phyloP scores from a whole-genome alignment of 2,888 invertebrate genomes.

The Hirtodrosophila cameraria region DNA sequence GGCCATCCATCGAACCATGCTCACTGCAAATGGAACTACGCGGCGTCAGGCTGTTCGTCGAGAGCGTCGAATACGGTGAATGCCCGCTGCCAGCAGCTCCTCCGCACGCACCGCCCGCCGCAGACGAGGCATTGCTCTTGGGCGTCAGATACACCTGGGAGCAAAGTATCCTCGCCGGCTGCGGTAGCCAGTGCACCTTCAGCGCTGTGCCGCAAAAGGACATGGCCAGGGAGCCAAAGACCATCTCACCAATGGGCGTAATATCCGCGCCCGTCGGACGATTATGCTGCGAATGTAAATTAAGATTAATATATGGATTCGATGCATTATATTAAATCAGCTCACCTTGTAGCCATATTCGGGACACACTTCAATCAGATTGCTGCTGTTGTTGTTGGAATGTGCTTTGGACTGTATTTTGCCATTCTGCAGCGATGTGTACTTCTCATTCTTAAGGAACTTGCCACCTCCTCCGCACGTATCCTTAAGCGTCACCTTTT shows the following conservation, averaged over 20 bases:
- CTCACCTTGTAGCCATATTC: conserved; percentile 88
- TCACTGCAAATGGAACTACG: conserved; percentile 83
- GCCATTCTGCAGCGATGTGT: conserved; percentile 59
- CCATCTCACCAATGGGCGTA: conserved; percentile 93
- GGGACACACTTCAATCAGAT: conserved; percentile 87
- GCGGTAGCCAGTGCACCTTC: conserved; percentile 87
- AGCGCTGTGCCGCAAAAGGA: conserved; percentile 93
- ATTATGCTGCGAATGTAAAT: conserved; percentile 85
- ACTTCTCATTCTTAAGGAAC: conserved; percentile 63
- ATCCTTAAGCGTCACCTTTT: conserved; percentile 85
- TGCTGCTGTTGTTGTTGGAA: conserved; percentile 65
- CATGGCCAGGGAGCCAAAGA: conserved; percentile 96
- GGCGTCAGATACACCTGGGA: conserved; percentile 88
- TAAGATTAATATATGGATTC: background rate
- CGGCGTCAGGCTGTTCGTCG: conserved; percentile 77
- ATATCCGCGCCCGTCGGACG: conserved; percentile 88
- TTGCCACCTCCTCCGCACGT: conserved; percentile 45
- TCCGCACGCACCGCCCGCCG: conserved; percentile 24
- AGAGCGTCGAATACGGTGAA: conserved; percentile 80
- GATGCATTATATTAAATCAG: background rate
- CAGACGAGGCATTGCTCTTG: conserved; percentile 55
- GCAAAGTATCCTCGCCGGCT: conserved; percentile 85
- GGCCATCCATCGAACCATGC: conserved; percentile 82
- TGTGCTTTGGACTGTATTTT: conserved; percentile 75
- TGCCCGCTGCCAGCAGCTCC: conserved; percentile 41